A percentile compares a stretch with the other conserved stretches of the same genome.
phyloP scores from a whole-genome alignment of 2,113 vertebrate genomes.

The Lonchura striata region DNA sequence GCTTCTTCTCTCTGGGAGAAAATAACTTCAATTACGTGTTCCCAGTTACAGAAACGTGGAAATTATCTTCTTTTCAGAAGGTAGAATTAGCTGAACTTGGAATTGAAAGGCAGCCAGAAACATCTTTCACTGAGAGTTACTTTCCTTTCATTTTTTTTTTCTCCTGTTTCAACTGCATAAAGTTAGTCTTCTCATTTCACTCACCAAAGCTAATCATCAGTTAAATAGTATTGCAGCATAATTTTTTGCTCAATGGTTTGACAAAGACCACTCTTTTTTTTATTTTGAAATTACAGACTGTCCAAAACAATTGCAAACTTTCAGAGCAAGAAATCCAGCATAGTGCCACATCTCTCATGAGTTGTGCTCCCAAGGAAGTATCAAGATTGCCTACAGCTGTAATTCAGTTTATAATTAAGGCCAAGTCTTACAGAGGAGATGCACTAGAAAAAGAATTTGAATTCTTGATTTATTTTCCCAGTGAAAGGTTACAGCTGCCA shows the following conservation, averaged over 20 bases:
- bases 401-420: conserved; percentile 44
- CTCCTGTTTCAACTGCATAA: conserved; percentile 42
- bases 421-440: neutral
- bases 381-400: conserved; percentile 25
- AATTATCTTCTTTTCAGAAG: conserved; percentile 80
- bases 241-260: neutral
- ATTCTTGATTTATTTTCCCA: conserved; percentile 31
- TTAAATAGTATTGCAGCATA: neutral
- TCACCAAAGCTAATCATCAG: neutral
- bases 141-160: neutral
- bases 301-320: conserved; percentile 4
- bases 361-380: neutral
- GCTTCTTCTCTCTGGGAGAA: conserved; percentile 67
- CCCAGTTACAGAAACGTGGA: conserved; percentile 71
- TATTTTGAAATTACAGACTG: conserved; percentile 2
- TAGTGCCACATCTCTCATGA: neutral
- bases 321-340: conserved; percentile 10
- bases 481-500: conserved; percentile 12
- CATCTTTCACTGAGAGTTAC: conserved; percentile 63
- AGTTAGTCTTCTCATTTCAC: conserved; percentile 33
- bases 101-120: conserved; percentile 73
- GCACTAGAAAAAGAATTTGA: neutral
- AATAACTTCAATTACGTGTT: conserved; percentile 79
- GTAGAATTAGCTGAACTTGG: conserved; percentile 73
- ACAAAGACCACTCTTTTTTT: neutral